Evolutionary conservation across 2,888 invertebrate genomes (phyloP).

Genomic region (Drosophila ezoana): DNA sequence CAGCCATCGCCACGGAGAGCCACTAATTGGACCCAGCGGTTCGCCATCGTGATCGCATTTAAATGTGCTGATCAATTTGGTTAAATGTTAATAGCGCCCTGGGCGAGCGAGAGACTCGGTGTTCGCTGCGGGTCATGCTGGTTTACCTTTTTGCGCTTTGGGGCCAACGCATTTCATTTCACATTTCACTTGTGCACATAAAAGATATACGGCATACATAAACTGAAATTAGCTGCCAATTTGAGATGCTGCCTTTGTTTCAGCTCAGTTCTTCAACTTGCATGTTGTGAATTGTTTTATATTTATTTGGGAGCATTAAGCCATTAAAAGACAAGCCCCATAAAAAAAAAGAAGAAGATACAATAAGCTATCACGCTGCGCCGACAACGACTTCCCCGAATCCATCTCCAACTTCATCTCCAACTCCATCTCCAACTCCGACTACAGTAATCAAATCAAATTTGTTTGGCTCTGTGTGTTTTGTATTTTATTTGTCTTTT

Average conservation of each 20-base stretch:
- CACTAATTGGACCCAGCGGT: conserved; percentile 76
- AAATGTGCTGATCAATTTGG: conserved; percentile 78
- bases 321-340: conserved; percentile 66
- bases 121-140: conserved; percentile 61
- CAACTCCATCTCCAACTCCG: conserved; percentile 8
- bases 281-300: conserved; percentile 77
- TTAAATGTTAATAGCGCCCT: conserved; percentile 74
- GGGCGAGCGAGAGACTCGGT: conserved; percentile 56
- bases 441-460: conserved; percentile 70
- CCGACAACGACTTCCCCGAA: conserved; percentile 8
- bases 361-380: conserved; percentile 54
- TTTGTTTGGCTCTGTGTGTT: conserved; percentile 60
- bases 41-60: conserved; percentile 74
- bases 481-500: conserved; percentile 34
- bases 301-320: conserved; percentile 69
- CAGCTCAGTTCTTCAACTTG: conserved; percentile 21
- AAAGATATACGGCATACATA: conserved; percentile 69
- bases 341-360: conserved; percentile 39
- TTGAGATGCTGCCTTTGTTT: conserved; percentile 63
- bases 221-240: conserved; percentile 77
- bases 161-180: conserved; percentile 27
- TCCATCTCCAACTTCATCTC: not conserved
- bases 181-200: conserved; percentile 38
- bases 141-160: conserved; percentile 31
- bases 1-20: conserved; percentile 45